Percentiles rank a stretch among this genome's conserved stretches.
Evolutionary conservation across 2,113 vertebrate species (phyloP).

Genomic region (Zeus faber): DNA sequence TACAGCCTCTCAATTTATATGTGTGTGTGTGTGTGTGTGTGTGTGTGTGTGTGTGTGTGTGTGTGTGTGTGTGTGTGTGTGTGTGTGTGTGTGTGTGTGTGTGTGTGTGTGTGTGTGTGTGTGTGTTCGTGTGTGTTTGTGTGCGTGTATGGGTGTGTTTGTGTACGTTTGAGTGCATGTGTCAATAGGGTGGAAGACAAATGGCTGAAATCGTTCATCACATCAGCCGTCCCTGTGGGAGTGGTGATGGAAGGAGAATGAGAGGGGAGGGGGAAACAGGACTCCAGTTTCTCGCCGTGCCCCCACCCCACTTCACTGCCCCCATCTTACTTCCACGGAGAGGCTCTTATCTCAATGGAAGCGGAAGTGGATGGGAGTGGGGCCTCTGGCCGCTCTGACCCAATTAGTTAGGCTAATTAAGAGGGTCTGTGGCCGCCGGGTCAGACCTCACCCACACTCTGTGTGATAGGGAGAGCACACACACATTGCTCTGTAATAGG

Average conservation of each 20-base stretch:
- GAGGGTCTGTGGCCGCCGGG: slow-evolving; percentile 46
- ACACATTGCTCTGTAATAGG: slow-evolving; percentile 29
- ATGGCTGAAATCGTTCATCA: slow-evolving; percentile 75
- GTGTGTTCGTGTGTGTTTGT: slow-evolving; percentile 17
- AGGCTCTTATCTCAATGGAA: slow-evolving; percentile 64
- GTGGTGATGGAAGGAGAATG: slow-evolving; percentile 35
- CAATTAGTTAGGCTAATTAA: slow-evolving; percentile 70
- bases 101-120: slow-evolving; percentile 29
- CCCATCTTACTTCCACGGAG: slow-evolving; percentile 31
- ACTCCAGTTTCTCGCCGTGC: background rate
- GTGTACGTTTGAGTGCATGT: background rate
- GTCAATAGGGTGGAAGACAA: slow-evolving; percentile 61
- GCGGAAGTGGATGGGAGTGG: slow-evolving; percentile 62
- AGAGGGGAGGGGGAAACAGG: slow-evolving; percentile 33
- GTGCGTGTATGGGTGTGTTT: slow-evolving; percentile 15
- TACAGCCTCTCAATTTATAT: slow-evolving; percentile 25
- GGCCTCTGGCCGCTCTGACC: slow-evolving; percentile 52
- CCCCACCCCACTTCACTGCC: slow-evolving; percentile 11
- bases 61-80: slow-evolving; percentile 25
- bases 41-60: slow-evolving; percentile 28
- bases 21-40: slow-evolving; percentile 25
- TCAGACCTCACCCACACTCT: slow-evolving; percentile 50
- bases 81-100: slow-evolving; percentile 18
- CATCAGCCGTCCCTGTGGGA: slow-evolving; percentile 60
- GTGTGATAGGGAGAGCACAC: slow-evolving; percentile 13